Evolutionary conservation across 2,888 invertebrate genomes (phyloP), one percentile per base, ranked within the genome.

Genomic region (Agriopis leucophaearia): DNA sequence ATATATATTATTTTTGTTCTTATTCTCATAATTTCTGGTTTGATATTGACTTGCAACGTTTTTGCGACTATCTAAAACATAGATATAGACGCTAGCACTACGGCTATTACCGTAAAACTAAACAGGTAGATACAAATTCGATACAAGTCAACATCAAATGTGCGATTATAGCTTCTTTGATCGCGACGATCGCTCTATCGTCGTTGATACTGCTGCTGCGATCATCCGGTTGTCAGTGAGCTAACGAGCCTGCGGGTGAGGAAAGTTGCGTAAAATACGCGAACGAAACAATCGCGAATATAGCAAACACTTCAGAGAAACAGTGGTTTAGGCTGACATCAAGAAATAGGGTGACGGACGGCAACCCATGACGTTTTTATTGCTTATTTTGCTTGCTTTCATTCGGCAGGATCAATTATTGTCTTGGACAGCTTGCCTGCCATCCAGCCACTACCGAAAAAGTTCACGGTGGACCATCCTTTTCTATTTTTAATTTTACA

Each of bases 401-500:
- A n/a, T 51, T 51, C n/a, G 36, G 16, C 51, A 54, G 52, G 52
- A 10, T 5, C 13, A 4, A 16, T 54, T 38, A 15, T 15, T 4
- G 16, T 54, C 16, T 12, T 16, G 15, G n/a, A 38, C 1, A 54
- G 52, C 15, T 10, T n/a, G 6, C 38, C 15, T 1, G 8, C 38
- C 16, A 16, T 38, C 15, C 10, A 47, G 45, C 66, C 61, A 15
- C 69, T 52, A 1, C 47, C 58, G 1, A 55, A 62, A 38, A 55
- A 58, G 44, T 64, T 75, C 48, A 64, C 64, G 18, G 72, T 67
- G 35, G 74, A 77, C 52, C 73, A 50, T 13, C 77, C 75, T 13
- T 77, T 77, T 64, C 40, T 77, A 51, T 75, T 64, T 51, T 16
- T 64, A 16, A 76, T 76, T 56, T 59, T 71, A 54, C 59, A 69